phyloP scores from a whole-genome alignment of 2,888 invertebrate genomes.

The Aleiodes leptofemur region DNA sequence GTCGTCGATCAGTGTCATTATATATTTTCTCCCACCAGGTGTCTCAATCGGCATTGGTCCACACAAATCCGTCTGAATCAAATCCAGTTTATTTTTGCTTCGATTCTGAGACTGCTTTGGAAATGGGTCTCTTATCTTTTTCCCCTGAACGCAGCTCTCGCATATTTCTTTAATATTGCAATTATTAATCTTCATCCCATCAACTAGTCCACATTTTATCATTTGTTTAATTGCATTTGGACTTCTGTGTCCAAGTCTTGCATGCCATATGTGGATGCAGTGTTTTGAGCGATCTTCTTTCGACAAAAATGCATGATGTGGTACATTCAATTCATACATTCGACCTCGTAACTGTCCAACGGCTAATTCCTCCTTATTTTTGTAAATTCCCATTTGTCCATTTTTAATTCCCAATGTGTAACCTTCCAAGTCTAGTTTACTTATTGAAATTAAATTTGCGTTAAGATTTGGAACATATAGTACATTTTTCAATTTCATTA shows the following conservation, averaged over 20 bases:
- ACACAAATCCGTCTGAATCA: constrained; percentile 24
- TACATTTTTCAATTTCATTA: not conserved
- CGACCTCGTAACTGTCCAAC: not conserved
- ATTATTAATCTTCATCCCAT: constrained; percentile 52
- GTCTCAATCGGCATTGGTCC: constrained; percentile 11
- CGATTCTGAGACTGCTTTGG: not conserved
- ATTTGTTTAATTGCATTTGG: constrained; percentile 51
- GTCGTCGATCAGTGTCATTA: constrained; percentile 24
- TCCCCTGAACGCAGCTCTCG: constrained; percentile 9
- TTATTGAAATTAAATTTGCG: not conserved
- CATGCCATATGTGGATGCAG: constrained; percentile 58
- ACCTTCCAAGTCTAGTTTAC: not conserved
- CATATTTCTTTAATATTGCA: constrained; percentile 50
- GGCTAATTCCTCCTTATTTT: not conserved
- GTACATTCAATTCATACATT: constrained; percentile 46
- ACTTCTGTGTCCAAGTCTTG: constrained; percentile 55
- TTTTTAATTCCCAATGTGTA: not conserved
- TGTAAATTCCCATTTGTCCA: not conserved
- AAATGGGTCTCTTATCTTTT: constrained; percentile 2
- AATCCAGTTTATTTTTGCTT: not conserved
- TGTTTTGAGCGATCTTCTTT: constrained; percentile 40
- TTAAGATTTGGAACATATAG: constrained; percentile 1
- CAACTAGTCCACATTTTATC: constrained; percentile 43
- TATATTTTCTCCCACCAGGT: constrained; percentile 10
- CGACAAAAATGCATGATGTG: constrained; percentile 39